Percentiles rank a stretch among this genome's conserved stretches.
Conservation (phyloP, 37 sponge, comb jelly and placozoan species). For the Hormiphora californensis region DNA sequence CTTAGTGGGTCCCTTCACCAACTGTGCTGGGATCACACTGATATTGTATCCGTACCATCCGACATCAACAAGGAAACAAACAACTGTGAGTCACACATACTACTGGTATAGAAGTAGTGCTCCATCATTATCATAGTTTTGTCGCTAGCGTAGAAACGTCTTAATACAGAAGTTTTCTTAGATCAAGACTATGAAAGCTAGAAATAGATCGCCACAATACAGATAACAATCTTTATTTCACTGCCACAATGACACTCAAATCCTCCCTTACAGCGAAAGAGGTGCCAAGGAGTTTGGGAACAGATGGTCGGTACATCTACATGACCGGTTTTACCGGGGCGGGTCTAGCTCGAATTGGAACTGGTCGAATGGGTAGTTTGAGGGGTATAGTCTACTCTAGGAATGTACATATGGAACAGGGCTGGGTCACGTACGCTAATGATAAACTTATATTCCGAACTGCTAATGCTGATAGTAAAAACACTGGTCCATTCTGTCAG, state of each 20-base stretch:
- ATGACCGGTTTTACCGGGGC: slow-evolving; percentile 62
- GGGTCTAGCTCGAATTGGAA: slow-evolving; percentile 66
- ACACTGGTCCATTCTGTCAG: slow-evolving; percentile 38
- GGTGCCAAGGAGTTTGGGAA: slow-evolving; percentile 44
- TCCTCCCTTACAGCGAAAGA: slow-evolving; percentile 24
- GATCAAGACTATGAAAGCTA: too few relatives aligned
- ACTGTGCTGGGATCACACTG: slow-evolving; percentile 52
- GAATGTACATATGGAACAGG: slow-evolving; percentile 43
- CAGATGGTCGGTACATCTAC: slow-evolving; percentile 70
- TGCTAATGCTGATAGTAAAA: slow-evolving; percentile 50
- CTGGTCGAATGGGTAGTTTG: slow-evolving; percentile 67
- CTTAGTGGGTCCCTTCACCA: slow-evolving; percentile 38
- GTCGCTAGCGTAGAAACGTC: too few relatives aligned
- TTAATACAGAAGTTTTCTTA: too few relatives aligned
- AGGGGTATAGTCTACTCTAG: slow-evolving; percentile 58
- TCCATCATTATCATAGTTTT: too few relatives aligned
- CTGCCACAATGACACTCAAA: slow-evolving; percentile 61
- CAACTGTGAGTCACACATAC: background rate
- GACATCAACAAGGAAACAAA: slow-evolving; percentile 47
- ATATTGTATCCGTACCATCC: slow-evolving; percentile 28
- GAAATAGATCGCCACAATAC: too few relatives aligned
- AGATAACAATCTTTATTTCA: background rate
- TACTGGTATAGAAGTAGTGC: too few relatives aligned
- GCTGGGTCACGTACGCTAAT: slow-evolving; percentile 58
- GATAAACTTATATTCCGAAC: slow-evolving; percentile 51